phyloP scores from a whole-genome alignment of 2,113 vertebrate genomes.

The Bungarus multicinctus region DNA sequence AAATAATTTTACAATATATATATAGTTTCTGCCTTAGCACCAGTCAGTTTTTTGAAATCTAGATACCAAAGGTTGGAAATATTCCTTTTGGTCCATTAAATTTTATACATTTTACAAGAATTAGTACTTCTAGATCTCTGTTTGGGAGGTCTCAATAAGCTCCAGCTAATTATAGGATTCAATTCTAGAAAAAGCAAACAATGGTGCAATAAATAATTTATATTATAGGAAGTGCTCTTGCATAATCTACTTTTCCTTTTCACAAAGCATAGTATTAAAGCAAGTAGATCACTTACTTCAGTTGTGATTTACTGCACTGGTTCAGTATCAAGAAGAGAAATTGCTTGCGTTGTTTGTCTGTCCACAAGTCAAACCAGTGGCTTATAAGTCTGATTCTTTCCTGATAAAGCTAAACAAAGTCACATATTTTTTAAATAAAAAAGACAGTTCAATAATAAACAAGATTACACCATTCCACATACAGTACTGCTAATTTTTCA shows the following conservation, averaged over 20 bases:
- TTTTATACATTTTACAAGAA: not conserved
- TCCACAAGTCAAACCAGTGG: slow-evolving; percentile 90
- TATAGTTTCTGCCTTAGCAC: not conserved
- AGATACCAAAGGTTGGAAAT: not conserved
- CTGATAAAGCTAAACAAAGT: slow-evolving; percentile 76
- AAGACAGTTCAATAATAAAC: not conserved
- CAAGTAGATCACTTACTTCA: slow-evolving; percentile 69
- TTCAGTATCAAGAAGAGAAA: slow-evolving; percentile 73
- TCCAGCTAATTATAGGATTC: not conserved
- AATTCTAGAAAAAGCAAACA: not conserved
- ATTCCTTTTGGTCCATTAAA: not conserved
- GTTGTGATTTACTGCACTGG: slow-evolving; percentile 75
- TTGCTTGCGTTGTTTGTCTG: slow-evolving; percentile 78
- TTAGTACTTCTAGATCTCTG: not conserved
- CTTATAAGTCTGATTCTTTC: slow-evolving; percentile 79
- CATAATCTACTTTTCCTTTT: not conserved
- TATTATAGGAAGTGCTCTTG: not conserved
- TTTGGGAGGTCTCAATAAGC: not conserved
- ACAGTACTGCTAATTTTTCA: not conserved
- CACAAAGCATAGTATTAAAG: slow-evolving; percentile 1
- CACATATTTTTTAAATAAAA: not conserved
- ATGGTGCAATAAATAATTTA: not conserved
- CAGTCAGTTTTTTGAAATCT: not conserved
- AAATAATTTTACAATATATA: not conserved
- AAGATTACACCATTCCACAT: not conserved